Conservation (phyloP, 2,113 vertebrate species). For the Corythoichthys intestinalis region DNA sequence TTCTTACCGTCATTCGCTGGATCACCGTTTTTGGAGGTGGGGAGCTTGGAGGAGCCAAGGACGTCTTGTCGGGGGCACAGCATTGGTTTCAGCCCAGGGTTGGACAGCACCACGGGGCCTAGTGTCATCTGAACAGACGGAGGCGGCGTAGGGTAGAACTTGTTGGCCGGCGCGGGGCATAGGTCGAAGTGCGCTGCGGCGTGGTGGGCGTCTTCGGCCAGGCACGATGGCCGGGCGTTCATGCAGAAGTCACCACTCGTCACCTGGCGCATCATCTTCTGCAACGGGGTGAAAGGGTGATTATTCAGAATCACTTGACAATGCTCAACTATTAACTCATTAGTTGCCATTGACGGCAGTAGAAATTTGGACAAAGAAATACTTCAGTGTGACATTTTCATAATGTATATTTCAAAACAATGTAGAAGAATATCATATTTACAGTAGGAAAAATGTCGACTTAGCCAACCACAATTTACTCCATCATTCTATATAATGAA, state of each 20-base stretch:
- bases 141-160: constrained; percentile 82
- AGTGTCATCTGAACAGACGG: constrained; percentile 71
- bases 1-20: constrained; percentile 86
- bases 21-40: constrained; percentile 69
- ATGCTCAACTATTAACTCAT: no score
- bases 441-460: no score
- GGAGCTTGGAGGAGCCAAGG: constrained; percentile 66
- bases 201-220: constrained; percentile 85
- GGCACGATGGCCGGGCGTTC: constrained; percentile 85
- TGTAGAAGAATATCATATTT: no score
- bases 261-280: constrained; percentile 98
- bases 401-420: no score
- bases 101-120: constrained; percentile 63
- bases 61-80: constrained; percentile 85
- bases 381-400: no score
- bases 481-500: no score
- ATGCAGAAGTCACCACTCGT: constrained; percentile 88
- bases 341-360: no score
- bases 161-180: constrained; percentile 84
- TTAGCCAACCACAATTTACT: no score
- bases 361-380: no score
- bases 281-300: constrained; percentile 1
- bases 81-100: constrained; percentile 83
- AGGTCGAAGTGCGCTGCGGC: constrained; percentile 86
- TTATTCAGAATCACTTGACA: no score